A percentile compares a stretch with the other conserved stretches of the same genome.
These are phyloP conservation scores for Micromys minutus DNA, from an alignment of 2,113 vertebrate species.

Conservation along the genomic window DNA sequence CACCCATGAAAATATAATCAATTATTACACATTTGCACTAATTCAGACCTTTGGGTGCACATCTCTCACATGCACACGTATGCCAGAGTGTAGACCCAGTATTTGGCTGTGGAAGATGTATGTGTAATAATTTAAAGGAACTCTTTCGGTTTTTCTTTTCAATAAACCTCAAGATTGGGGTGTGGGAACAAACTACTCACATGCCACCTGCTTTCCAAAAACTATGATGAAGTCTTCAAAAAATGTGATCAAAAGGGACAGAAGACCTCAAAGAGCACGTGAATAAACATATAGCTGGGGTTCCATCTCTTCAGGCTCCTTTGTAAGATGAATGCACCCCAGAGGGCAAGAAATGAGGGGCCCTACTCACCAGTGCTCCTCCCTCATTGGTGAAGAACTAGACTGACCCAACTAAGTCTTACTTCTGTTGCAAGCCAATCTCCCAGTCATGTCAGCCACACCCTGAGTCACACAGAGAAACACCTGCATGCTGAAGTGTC, in stretches of 20 bases:
- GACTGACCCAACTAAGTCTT: not conserved
- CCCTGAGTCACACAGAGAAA: not conserved
- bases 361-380: not conserved
- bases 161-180: conserved; percentile 1
- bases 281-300: not conserved
- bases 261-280: not conserved
- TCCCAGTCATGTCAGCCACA: not conserved
- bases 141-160: conserved; percentile 4
- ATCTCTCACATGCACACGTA: not conserved
- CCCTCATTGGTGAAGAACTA: not conserved
- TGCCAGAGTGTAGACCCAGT: not conserved
- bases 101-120: not conserved
- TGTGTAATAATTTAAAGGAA: not conserved
- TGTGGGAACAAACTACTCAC: not conserved
- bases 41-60: conserved; percentile 46
- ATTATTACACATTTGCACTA: conserved; percentile 8
- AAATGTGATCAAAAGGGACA: not conserved
- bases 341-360: not conserved
- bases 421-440: not conserved
- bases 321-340: not conserved
- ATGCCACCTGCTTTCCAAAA: conserved; percentile 8
- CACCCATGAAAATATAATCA: conserved; percentile 53
- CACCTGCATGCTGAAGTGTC: not conserved
- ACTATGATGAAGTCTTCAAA: not conserved
- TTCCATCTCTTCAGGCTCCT: not conserved